Base-by-base conservation (phyloP, 1,140 invertebrate species). In the Nasonia longicornis region DNA sequence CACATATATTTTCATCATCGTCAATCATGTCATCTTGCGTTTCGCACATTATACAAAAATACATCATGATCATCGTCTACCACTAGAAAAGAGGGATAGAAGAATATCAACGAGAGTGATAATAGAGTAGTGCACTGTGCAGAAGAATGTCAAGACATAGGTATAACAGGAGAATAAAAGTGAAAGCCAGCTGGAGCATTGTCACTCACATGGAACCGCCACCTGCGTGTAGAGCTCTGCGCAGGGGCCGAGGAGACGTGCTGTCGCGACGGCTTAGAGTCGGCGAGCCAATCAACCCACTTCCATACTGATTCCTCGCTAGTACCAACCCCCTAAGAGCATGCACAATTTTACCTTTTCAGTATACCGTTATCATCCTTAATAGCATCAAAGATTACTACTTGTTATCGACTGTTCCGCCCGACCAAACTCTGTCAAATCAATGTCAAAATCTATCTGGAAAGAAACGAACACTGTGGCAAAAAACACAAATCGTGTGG, bases 171-270 rank as follows among this genome's bases (percentile, higher is more conserved):
- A 89, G 86, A 84, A 87, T 82, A 83, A 88, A 86, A 84, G 86
- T 75, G 86, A 88, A 86, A 80, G 88, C 85, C 85, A 85, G 86
- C 86, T 87, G 86, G 84, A 87, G 85, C 48, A 87, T 88, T 89
- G 83, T 86, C 85, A 91, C 90, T 91, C 90, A 91, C 90, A 91
- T 91, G 80, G 90, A 91, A 86, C 90, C 90, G 84, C 90, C 90
- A 81, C 89, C 89, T 38, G 89, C 89, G 84, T 90, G 89, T 69
- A 90, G 83, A 20, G 89, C 88, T 71, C 90, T 85, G 77, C 90
- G 89, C 69, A 90, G 74, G 12, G 89, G 88, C 83, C 89, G 86
- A 45, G 90, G 89, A 12, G 90, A 91, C n/a, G 87, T 90, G 75
- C 87, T 91, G 83, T 91, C 90, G 29, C 90, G 88, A 79, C 90